Base-by-base conservation (phyloP, 2,888 invertebrate species). In the Nymphalis polychloros region DNA sequence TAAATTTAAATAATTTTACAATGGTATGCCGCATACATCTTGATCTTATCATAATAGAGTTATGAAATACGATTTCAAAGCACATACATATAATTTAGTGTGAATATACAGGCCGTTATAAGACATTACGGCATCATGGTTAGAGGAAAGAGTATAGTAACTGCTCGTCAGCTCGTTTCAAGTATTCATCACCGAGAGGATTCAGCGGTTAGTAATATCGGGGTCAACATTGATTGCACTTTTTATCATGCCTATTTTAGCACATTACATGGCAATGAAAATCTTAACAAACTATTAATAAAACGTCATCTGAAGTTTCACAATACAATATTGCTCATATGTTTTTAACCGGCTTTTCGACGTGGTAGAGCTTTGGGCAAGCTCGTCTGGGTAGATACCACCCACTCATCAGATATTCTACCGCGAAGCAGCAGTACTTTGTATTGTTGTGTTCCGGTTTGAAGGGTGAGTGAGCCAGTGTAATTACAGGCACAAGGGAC, bases 201-300 rank as follows among this genome's bases (percentile, higher is more conserved):
- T 41, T 57, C 57, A 57, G 57, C 57, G 35, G 19, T 57, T 57
- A n/a, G 17, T 19, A 19, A 10, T 35, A 67, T 67, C 57, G 67
- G 62, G 67, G 67, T 67, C 67, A 62, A 49, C 61, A 59, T 64
- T 64, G 59, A 59, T 64, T 50, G 50, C 23, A 16, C 35, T 10
- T 57, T n/a, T 57, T 53, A 35, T 57, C 57, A 63, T 59, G 19
- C 20, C 49, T 64, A 59, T 59, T 59, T 59, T 50, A 57, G 41
- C 63, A 57, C 57, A 41, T 59, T 59, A 59, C 41, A 41, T 46
- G 8, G 16, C 13, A 41, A 8, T 41, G 10, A n/a, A 19, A 19
- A 57, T 0, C 17, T 41, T 41, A 13, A 13, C 13, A 13, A 41
- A 4, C 10, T 13, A 41, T 41, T 41, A 41, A 41, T 13, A 13